Base-by-base conservation (phyloP, 2,797 vertebrate species). In the Corythornis leucogaster region DNA sequence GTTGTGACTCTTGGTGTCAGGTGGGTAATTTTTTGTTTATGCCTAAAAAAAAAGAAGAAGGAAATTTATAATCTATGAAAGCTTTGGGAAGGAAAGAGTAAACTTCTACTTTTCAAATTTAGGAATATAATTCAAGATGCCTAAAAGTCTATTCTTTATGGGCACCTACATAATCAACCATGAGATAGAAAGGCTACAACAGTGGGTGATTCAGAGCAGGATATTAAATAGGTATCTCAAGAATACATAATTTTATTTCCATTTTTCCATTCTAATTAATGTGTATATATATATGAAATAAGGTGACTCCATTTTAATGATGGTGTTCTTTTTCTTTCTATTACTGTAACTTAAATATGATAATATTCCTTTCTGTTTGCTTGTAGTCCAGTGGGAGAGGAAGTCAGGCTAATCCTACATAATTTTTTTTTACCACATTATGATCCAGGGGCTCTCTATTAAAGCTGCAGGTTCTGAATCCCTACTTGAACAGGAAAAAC, bases 401-500 rank as follows among this genome's bases (percentile, higher is more conserved):
- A 77, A 87, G 19, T 80, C 30, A 66, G 51, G 21, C 17, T 87
- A 85, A 90, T 76, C 30, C 26, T 57, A 55, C 31, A 45, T 58
- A 81, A 43, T 33, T 66, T 90, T 90, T 90, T 90, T 38, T 38
- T 38, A 53, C 21, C 26, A 62, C 22, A 45, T 62, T 48, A 79
- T 55, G n/a, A 91, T 28, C 54, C 15, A 58, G 1, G 1, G 19
- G n/a, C 21, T 68, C 21, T 80, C n/a, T 91, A 42, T 84, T 71
- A 67, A 86, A 86, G 6, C 31, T 79, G 12, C n/a, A 12, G 81
- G 18, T 88, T 93, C 59, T 73, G n/a, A 84, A 81, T 58, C 24
- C 59, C 51, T 93, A 9, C 31, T 53, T 92, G 77, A 91, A 51
- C 69, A 85, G 42, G 12, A 91, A 89, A 57, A 93, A 66, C 11